Conservation (phyloP, 2,888 invertebrate species). For the Lasioglossum calceatum region DNA sequence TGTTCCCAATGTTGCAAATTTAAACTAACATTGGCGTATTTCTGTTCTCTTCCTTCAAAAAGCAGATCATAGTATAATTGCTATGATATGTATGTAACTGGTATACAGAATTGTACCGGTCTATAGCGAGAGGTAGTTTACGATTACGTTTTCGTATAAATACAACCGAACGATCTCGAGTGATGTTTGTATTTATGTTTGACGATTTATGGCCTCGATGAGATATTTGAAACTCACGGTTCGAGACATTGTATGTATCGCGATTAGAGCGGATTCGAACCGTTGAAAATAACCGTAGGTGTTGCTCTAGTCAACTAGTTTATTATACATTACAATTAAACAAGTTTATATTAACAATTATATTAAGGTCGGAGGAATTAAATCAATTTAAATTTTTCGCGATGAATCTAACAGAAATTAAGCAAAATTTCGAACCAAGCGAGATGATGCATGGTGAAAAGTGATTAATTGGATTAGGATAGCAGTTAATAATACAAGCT, state of each 20-base stretch:
- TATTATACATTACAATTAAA: not conserved
- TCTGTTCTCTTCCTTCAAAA: not conserved
- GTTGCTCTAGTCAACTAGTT: not conserved
- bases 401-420: not conserved
- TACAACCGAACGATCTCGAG: not conserved
- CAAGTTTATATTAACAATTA: not conserved
- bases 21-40: not conserved
- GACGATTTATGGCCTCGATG: not conserved
- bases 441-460: not conserved
- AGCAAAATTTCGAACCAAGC: not conserved
- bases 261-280: not conserved
- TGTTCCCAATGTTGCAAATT: not conserved
- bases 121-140: not conserved
- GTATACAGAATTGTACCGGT: not conserved
- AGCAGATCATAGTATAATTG: not conserved
- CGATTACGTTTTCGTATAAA: not conserved
- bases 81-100: not conserved
- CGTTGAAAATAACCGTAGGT: not conserved
- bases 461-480: slow-evolving; percentile 6
- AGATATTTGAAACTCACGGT: slow-evolving; percentile 1
- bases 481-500: slow-evolving; percentile 6
- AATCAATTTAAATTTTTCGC: not conserved
- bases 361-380: not conserved
- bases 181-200: not conserved
- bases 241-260: not conserved